Evolutionary conservation across 2,113 vertebrate species (phyloP), one percentile per base, ranked within the genome.

Genomic region (Chaenogobius annularis): DNA sequence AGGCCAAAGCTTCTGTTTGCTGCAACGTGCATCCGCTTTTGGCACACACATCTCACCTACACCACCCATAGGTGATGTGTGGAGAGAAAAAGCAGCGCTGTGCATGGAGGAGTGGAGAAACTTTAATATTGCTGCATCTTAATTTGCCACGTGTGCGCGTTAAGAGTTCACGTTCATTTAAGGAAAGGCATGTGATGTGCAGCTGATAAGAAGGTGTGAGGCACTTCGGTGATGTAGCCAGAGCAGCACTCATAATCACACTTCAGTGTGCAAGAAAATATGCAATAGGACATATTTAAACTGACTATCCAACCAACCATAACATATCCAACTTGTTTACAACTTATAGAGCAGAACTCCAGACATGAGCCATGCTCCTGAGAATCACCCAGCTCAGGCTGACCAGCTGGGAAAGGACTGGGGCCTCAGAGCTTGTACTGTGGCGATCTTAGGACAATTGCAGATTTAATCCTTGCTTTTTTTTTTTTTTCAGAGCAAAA

Each of bases 121-220:
- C 1, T 52, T 12, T 56, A 26, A 26, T 56, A 56, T 56, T 14
- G 13, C 22, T 26, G 55, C 55, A 56, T 56, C 5, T 59, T 5
- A 61, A 17, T 35, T 17, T 35, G 26, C 13, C 58, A 31, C 58
- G 7, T 35, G 58, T 23, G 20, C 6, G 1, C 8, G 22, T 31
- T 68, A 12, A 40, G 22, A 13, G 47, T 47, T 68, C 46, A 70
- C 40, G 43, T 9, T 81, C 74, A 78, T 86, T 83, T 81, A 85
- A 73, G 80, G 81, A 59, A 87, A 85, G 72, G 80, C 69, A 89
- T 90, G 73, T 74, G 80, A 77, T 80, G 44, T 70, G 71, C 73
- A 46, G 52, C 7, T 70, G 77, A 64, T 20, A 82, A 87, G 84
- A 86, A 87, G 80, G 83, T 83, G 86, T 83, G 68, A 81, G 50